Evolutionary conservation across 2,113 vertebrate species (phyloP).

Genomic region (Neomonachus schauinslandi): DNA sequence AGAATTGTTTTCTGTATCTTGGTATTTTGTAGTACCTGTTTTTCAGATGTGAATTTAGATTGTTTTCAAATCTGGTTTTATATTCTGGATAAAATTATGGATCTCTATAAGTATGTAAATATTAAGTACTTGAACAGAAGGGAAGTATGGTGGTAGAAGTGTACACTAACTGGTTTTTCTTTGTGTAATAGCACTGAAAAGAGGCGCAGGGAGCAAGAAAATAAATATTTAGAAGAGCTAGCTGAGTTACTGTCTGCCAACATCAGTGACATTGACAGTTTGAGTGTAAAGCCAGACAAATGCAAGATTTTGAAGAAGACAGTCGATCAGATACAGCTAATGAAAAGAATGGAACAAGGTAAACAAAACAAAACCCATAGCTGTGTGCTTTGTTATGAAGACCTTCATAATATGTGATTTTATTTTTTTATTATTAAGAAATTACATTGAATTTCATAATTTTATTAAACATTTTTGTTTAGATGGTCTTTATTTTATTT

Average conservation of each 20-base stretch:
- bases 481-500: slow-evolving; percentile 21
- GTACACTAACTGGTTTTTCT: slow-evolving; percentile 58
- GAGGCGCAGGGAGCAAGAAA: slow-evolving; percentile 95
- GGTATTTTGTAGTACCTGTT: not conserved
- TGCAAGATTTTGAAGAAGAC: slow-evolving; percentile 96
- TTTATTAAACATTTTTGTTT: slow-evolving; percentile 54
- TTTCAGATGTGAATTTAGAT: slow-evolving; percentile 56
- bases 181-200: slow-evolving; percentile 91
- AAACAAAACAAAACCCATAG: slow-evolving; percentile 46
- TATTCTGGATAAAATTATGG: slow-evolving; percentile 44
- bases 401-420: not conserved
- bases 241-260: slow-evolving; percentile 96
- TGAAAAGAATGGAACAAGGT: slow-evolving; percentile 96
- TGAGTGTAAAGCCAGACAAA: slow-evolving; percentile 97
- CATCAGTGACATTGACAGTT: slow-evolving; percentile 94
- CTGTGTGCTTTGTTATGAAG: not conserved
- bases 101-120: slow-evolving; percentile 16
- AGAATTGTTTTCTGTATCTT: slow-evolving; percentile 40
- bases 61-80: slow-evolving; percentile 42
- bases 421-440: slow-evolving; percentile 43
- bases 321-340: slow-evolving; percentile 97
- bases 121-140: slow-evolving; percentile 44
- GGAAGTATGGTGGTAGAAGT: not conserved
- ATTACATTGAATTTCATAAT: not conserved
- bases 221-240: slow-evolving; percentile 96